Percentiles rank a stretch among this genome's conserved stretches.
phyloP scores from a whole-genome alignment of 2,113 vertebrate genomes.

The Pachypanchax playfairii region DNA sequence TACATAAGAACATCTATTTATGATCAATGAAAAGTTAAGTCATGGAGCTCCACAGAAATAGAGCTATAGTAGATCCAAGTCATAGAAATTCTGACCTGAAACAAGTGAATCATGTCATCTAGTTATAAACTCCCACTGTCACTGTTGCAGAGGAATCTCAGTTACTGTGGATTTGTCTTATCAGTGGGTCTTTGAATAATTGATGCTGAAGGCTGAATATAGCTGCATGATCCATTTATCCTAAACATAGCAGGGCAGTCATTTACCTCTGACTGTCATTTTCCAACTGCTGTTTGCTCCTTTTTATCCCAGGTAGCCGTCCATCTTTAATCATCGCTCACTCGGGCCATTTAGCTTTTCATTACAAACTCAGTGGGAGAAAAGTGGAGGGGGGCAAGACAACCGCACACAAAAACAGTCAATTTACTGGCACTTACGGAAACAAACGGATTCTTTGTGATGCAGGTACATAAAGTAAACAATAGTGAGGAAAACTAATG shows the following conservation, averaged over 20 bases:
- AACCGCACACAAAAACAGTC: constrained; percentile 23
- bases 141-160: constrained; percentile 28
- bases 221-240: constrained; percentile 65
- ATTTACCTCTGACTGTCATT: constrained; percentile 65
- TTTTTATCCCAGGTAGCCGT: constrained; percentile 44
- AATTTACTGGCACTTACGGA: constrained; percentile 20
- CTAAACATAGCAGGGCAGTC: constrained; percentile 66
- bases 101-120: constrained; percentile 31
- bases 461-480: constrained; percentile 18
- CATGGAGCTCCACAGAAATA: not conserved
- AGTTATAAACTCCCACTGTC: constrained; percentile 16
- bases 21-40: constrained; percentile 38
- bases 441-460: constrained; percentile 11
- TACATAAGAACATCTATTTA: constrained; percentile 6
- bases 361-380: constrained; percentile 59
- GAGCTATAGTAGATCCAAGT: constrained; percentile 20
- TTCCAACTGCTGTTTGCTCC: constrained; percentile 36
- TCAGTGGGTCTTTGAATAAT: constrained; percentile 64
- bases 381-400: constrained; percentile 27
- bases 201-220: constrained; percentile 63
- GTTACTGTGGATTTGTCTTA: constrained; percentile 52
- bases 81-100: constrained; percentile 4
- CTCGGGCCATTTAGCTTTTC: constrained; percentile 57
- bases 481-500: constrained; percentile 16
- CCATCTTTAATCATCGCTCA: constrained; percentile 67